phyloP scores from a whole-genome alignment of 2,797 vertebrate species.

The Synanceia verrucosa region DNA sequence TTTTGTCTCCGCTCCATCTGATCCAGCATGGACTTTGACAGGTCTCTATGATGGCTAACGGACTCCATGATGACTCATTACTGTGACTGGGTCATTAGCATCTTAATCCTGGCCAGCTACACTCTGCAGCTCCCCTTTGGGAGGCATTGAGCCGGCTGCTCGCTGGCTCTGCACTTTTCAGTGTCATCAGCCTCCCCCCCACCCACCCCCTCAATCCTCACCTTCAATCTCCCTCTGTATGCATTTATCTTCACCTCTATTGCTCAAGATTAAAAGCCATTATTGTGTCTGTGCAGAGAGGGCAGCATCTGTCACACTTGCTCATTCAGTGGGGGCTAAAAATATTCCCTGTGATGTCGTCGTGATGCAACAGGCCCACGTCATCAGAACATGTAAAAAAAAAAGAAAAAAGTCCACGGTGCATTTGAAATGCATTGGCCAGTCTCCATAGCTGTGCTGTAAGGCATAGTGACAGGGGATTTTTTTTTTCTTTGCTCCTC shows the following conservation, averaged over 20 bases:
- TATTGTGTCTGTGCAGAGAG: constrained; percentile 54
- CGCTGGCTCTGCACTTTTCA: constrained; percentile 54
- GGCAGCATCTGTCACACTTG: constrained; percentile 52
- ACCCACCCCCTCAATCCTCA: constrained; percentile 10
- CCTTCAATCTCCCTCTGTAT: constrained; percentile 49
- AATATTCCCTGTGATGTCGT: constrained; percentile 72
- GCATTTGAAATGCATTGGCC: constrained; percentile 45
- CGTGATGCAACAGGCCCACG: constrained; percentile 69
- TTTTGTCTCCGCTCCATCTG: constrained; percentile 25
- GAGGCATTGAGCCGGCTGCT: constrained; percentile 42
- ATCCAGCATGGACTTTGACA: constrained; percentile 57
- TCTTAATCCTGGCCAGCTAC: constrained; percentile 53
- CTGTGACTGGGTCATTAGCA: constrained; percentile 59
- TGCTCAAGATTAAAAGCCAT: constrained; percentile 73
- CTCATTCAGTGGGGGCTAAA: constrained; percentile 72
- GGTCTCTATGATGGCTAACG: constrained; percentile 32
- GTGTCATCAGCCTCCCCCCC: constrained; percentile 18
- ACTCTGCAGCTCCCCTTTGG: constrained; percentile 35
- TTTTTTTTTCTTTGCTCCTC: constrained; percentile 27
- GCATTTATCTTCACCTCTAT: constrained; percentile 61
- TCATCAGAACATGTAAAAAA: constrained; percentile 57
- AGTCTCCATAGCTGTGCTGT: constrained; percentile 16
- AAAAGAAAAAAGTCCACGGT: constrained; percentile 23
- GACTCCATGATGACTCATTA: constrained; percentile 54
- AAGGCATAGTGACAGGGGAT: constrained; percentile 24